These are phyloP conservation scores for Platynereis dumerilii DNA, from an alignment of 2,888 invertebrate species.

Conservation along the genomic window DNA sequence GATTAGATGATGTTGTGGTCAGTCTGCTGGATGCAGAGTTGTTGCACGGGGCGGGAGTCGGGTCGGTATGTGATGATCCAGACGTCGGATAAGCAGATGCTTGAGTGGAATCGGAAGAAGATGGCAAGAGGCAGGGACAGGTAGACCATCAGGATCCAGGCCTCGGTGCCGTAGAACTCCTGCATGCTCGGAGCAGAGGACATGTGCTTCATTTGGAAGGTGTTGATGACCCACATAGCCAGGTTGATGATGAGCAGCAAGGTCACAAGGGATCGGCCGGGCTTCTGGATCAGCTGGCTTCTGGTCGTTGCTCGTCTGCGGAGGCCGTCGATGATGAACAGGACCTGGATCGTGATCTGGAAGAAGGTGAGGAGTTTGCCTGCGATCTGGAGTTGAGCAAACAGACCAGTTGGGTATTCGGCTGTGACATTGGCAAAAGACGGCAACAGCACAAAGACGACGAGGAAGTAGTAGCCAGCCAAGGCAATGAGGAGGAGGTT, in stretches of 20 bases:
- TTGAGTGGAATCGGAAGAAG: constrained; percentile 60
- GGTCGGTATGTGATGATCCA: constrained; percentile 54
- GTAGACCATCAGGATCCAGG: constrained; percentile 72
- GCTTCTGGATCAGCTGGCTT: constrained; percentile 19
- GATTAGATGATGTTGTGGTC: constrained; percentile 5
- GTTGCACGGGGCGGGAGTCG: not conserved
- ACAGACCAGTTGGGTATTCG: not conserved
- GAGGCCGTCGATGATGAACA: constrained; percentile 55
- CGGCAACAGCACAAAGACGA: not conserved
- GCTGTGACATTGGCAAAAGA: not conserved
- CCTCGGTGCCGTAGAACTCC: constrained; percentile 70
- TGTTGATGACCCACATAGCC: constrained; percentile 69
- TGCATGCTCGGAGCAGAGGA: constrained; percentile 69
- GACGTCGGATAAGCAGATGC: constrained; percentile 59
- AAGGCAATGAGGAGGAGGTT: constrained; percentile 15
- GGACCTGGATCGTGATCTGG: constrained; percentile 44
- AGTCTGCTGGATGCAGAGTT: constrained; percentile 1
- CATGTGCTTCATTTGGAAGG: constrained; percentile 54
- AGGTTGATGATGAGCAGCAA: constrained; percentile 69
- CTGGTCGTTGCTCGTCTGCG: constrained; percentile 41
- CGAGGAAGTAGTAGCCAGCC: constrained; percentile 14
- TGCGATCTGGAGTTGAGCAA: not conserved
- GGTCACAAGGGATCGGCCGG: constrained; percentile 59
- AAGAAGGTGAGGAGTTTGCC: constrained; percentile 4
- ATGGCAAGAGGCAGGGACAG: constrained; percentile 70